A percentile compares a stretch with the other conserved stretches of the same genome.
Conservation (phyloP, 2,113 vertebrate genomes). For the Speoplatyrhinus poulsoni region DNA sequence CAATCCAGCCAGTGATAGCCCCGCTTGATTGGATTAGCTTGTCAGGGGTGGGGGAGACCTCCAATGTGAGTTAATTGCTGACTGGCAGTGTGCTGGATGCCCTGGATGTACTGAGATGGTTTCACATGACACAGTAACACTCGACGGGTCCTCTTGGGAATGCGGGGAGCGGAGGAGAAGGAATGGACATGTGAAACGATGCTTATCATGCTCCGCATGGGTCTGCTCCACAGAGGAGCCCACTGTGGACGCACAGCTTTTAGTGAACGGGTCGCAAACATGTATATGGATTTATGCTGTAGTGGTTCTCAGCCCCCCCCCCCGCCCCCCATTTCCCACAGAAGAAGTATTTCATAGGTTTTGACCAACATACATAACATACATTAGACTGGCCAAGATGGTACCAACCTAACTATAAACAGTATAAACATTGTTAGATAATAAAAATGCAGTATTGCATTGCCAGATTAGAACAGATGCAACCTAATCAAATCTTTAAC, state of each 20-base stretch:
- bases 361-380: no score
- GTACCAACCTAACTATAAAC: no score
- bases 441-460: background rate
- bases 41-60: conserved; percentile 46
- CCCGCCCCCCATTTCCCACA: no score
- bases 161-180: background rate
- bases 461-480: background rate
- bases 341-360: no score
- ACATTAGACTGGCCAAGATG: no score
- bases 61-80: conserved; percentile 69
- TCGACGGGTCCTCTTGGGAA: conserved; percentile 36
- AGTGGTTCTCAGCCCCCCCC: no score
- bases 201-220: conserved; percentile 14
- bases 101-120: conserved; percentile 56
- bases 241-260: background rate
- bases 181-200: conserved; percentile 38
- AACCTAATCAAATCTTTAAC: background rate
- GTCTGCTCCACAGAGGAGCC: background rate
- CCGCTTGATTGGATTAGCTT: conserved; percentile 65
- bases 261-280: background rate
- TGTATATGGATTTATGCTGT: background rate
- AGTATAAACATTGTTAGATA: background rate
- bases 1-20: conserved; percentile 46
- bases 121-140: conserved; percentile 66
- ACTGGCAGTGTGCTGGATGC: conserved; percentile 57